Evolutionary conservation across 2,113 vertebrate genomes (phyloP).

Genomic region (Columba janthina): DNA sequence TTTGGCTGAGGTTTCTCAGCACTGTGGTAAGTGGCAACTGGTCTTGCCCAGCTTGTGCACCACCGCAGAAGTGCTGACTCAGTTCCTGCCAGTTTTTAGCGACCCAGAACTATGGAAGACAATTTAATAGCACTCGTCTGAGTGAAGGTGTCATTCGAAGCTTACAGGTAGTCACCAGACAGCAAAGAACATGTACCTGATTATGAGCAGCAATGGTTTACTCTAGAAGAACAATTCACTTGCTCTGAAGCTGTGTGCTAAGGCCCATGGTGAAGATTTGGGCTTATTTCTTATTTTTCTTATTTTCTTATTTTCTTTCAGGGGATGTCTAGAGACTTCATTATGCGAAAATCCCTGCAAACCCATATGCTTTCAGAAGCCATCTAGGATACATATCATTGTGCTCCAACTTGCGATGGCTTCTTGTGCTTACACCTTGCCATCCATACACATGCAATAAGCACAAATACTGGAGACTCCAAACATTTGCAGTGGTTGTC

Average conservation of each 20-base stretch:
- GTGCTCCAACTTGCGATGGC: rapidly evolving
- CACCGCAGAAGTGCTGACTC: neutral
- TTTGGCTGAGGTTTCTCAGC: neutral
- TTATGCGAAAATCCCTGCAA: neutral
- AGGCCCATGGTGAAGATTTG: neutral
- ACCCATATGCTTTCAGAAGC: neutral
- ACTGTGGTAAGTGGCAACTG: neutral
- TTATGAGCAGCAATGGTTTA: neutral
- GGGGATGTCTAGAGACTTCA: neutral
- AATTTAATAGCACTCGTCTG: neutral
- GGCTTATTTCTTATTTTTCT: neutral
- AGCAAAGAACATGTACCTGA: neutral
- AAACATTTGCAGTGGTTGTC: neutral
- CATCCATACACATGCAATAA: neutral
- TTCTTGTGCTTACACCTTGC: neutral
- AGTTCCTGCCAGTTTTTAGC: neutral
- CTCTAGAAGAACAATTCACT: neutral
- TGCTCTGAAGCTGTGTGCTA: neutral
- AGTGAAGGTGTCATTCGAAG: neutral
- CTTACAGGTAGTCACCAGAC: neutral
- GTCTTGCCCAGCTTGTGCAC: neutral
- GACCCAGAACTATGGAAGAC: neutral
- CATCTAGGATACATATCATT: rapidly evolving
- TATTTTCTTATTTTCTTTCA: neutral
- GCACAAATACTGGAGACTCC: neutral